phyloP scores from a whole-genome alignment of 2,888 invertebrate species.

The Phanerotoma sp. region DNA sequence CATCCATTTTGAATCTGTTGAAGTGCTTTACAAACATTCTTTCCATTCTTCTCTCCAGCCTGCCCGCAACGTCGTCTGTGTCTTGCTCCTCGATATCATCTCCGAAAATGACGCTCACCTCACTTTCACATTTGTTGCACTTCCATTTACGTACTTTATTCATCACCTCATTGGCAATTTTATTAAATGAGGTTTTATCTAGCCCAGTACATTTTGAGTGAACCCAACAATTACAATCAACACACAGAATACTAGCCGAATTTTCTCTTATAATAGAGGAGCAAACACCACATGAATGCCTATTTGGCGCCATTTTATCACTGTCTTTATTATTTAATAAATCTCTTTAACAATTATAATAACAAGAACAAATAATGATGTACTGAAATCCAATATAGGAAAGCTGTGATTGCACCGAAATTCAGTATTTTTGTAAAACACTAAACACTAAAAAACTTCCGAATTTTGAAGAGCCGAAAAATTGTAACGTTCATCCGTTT shows the following conservation, averaged over 20 bases:
- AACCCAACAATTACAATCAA: neutral
- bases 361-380: too few species aligned
- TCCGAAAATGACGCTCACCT: neutral
- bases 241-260: neutral
- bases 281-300: neutral
- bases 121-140: neutral
- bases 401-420: too few species aligned
- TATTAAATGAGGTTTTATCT: neutral
- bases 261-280: neutral
- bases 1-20: neutral
- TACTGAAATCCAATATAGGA: too few species aligned
- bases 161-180: neutral
- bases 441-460: too few species aligned
- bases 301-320: too few species aligned
- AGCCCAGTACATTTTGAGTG: neutral
- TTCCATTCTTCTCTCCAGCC: too few species aligned
- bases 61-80: neutral
- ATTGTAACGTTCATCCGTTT: too few species aligned
- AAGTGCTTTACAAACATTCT: neutral
- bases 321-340: too few species aligned
- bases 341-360: too few species aligned
- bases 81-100: neutral
- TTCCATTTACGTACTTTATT: neutral
- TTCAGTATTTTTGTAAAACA: too few species aligned
- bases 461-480: too few species aligned